Base-by-base conservation (phyloP, 2,113 vertebrate genomes). In the Phaetusa simplex region DNA sequence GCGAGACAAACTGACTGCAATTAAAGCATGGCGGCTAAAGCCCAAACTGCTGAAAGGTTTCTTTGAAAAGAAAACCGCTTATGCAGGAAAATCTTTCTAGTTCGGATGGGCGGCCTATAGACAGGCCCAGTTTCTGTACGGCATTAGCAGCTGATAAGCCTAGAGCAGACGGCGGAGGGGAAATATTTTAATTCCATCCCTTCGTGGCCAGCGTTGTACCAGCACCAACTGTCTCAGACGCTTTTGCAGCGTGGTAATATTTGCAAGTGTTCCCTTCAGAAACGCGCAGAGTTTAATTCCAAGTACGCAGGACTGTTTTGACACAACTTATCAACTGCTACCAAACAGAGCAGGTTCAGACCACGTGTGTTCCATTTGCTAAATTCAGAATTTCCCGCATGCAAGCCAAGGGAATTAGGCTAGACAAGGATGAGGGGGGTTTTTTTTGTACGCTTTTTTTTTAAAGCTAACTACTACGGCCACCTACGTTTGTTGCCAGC, bases 281-380 rank as follows among this genome's bases (percentile, higher is more conserved):
- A 94, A 76, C 22, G 34, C 71, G 82, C 79, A 82, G 58, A 27
- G 95, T 93, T 93, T 83, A 61, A 78, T 97, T 97, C 96, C 90
- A 95, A 97, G 72, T 53, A 88, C 1, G 8, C 81, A 78, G 78
- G 91, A 85, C 79, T 80, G 70, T 96, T 96, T 90, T 89, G 94
- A 97, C 83, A 90, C 70, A 65, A 89, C 58, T 73, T 91, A 96
- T 91, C 93, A 95, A 55, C 90, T 76, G 83, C 84, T 94, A 83
- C 84, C 89, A 96, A 94, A 97, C 55, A 96, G 29, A 97, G 90
- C 42, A 70, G 94, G 92, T 82, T 93, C 82, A 78, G 87, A 93
- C 69, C 86, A 91, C 71, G 12, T 50, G 94, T 84, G 78, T 89
- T 95, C 96, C 93, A 92, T 71, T 93, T 62, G 80, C 90, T 94